Evolutionary conservation across 2,113 vertebrate species (phyloP).

Genomic region (Mixornis gularis): DNA sequence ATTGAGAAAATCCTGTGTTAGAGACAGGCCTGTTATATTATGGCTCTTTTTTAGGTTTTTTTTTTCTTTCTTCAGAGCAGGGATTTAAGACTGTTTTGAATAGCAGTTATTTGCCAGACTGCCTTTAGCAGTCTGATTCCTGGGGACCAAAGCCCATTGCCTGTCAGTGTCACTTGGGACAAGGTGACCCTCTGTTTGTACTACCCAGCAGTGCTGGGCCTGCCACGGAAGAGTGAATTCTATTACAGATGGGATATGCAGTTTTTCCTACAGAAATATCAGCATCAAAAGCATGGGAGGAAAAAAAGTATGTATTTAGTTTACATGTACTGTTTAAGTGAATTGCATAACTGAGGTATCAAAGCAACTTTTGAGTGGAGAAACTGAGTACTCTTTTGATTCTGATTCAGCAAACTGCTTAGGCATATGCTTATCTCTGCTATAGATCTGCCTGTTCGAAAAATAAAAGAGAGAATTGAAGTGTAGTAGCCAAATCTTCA

Average conservation of each 20-base stretch:
- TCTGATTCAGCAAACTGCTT: constrained; percentile 20
- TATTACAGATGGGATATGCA: background rate
- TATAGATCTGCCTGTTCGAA: constrained; percentile 15
- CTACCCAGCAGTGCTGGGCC: background rate
- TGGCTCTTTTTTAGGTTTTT: background rate
- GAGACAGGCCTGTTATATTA: background rate
- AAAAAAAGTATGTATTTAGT: background rate
- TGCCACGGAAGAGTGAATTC: background rate
- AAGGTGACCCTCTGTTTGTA: background rate
- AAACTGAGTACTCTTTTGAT: background rate
- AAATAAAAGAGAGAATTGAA: background rate
- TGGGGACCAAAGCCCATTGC: background rate
- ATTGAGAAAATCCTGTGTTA: background rate
- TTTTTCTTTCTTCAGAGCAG: background rate
- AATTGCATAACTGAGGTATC: background rate
- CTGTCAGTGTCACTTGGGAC: background rate
- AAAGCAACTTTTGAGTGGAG: constrained; percentile 6
- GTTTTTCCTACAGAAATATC: background rate
- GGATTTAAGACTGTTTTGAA: background rate
- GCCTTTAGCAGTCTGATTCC: background rate
- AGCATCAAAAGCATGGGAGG: background rate
- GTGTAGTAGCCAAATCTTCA: constrained; percentile 6
- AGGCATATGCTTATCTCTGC: constrained; percentile 28
- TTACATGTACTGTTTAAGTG: background rate
- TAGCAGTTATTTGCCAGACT: background rate